These are phyloP conservation scores for Drosophila insularis DNA, from an alignment of 1,140 invertebrate species.

Conservation along the genomic window DNA sequence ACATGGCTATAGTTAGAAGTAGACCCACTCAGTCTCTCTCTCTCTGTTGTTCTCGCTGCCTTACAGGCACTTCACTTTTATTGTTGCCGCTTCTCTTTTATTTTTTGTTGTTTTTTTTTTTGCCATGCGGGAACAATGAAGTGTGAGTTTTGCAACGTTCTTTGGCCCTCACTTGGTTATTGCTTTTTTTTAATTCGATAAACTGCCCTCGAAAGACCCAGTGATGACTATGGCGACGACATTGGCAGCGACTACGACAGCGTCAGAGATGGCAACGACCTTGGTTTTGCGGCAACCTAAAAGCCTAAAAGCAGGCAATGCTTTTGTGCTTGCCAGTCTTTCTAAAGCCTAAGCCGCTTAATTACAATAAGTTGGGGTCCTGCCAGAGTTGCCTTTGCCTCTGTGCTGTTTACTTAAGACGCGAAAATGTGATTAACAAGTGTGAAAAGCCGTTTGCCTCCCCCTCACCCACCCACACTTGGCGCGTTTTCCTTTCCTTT, in stretches of 20 bases:
- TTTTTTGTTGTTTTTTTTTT: not conserved
- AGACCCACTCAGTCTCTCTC: not conserved
- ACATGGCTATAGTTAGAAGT: constrained; percentile 1
- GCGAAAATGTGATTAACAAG: constrained; percentile 80
- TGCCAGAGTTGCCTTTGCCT: constrained; percentile 31
- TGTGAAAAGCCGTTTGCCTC: constrained; percentile 71
- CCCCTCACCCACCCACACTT: not conserved
- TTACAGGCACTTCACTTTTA: constrained; percentile 71
- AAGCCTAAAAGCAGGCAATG: constrained; percentile 68
- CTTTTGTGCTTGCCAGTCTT: constrained; percentile 61
- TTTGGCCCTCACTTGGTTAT: constrained; percentile 29
- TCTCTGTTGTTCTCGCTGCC: constrained; percentile 8
- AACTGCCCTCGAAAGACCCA: constrained; percentile 71
- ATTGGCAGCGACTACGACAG: not conserved
- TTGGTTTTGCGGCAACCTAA: constrained; percentile 57
- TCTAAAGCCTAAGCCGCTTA: constrained; percentile 72
- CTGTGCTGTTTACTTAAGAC: constrained; percentile 74
- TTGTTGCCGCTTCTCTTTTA: constrained; percentile 43
- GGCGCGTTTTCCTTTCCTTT: not conserved
- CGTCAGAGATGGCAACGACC: constrained; percentile 36
- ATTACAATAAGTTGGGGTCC: constrained; percentile 68
- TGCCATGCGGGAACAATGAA: constrained; percentile 56
- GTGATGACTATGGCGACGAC: constrained; percentile 29
- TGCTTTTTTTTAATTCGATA: constrained; percentile 76
- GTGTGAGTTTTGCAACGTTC: constrained; percentile 52